Evolutionary conservation across 1,140 invertebrate species (phyloP).

Genomic region (Drosophila gunungcola): DNA sequence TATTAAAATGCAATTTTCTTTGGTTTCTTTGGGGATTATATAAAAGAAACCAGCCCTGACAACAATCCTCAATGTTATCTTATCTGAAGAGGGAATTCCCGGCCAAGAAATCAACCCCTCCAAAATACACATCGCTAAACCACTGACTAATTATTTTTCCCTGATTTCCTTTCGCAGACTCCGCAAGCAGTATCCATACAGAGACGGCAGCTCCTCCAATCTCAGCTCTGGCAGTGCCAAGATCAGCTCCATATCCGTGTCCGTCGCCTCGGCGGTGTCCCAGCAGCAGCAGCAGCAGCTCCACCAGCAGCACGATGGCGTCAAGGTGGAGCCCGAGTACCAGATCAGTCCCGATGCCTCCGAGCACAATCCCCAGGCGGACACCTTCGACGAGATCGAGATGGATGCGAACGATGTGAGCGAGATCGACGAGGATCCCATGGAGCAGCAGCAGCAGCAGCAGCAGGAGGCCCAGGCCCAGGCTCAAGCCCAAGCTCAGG

Average conservation of each 20-base stretch:
- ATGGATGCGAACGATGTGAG: constrained; percentile 73
- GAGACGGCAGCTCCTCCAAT: constrained; percentile 52
- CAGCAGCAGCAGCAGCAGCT: constrained; percentile 50
- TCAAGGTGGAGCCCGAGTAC: constrained; percentile 79
- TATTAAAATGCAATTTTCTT: no score
- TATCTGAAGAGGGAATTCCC: no score
- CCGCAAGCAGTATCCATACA: constrained; percentile 82
- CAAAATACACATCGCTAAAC: background rate
- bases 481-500: constrained; percentile 4
- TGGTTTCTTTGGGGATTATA: no score
- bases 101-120: no score
- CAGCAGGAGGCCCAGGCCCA: constrained; percentile 52
- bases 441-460: constrained; percentile 71
- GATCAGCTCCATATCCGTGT: constrained; percentile 20
- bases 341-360: constrained; percentile 73
- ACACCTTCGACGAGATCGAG: constrained; percentile 79
- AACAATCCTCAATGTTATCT: no score
- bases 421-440: constrained; percentile 74
- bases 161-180: constrained; percentile 39
- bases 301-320: constrained; percentile 61
- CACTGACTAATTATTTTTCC: background rate
- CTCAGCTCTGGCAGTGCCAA: constrained; percentile 30
- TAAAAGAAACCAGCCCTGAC: no score
- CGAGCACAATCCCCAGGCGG: constrained; percentile 72
- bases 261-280: constrained; percentile 23